A percentile compares a stretch with the other conserved stretches of the same genome.
Evolutionary conservation across 2,888 invertebrate genomes (phyloP).

Genomic region (Tetranychus truncatus): DNA sequence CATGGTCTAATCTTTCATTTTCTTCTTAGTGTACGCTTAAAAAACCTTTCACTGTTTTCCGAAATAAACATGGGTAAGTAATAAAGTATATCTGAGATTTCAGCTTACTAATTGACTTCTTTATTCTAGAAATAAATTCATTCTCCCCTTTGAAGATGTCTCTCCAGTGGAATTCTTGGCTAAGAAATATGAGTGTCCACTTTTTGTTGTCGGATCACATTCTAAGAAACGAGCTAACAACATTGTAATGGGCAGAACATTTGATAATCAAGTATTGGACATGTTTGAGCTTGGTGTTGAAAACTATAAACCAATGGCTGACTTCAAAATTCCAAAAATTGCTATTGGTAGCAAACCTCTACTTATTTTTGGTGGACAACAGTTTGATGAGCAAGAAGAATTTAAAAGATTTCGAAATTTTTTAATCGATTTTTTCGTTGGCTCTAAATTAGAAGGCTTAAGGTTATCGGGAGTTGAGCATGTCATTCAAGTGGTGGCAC

Average conservation of each 20-base stretch:
- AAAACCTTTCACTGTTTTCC: conserved; percentile 18
- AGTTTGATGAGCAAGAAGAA: conserved; percentile 61
- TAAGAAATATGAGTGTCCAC: conserved; percentile 61
- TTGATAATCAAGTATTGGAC: conserved; percentile 71
- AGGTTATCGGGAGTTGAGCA: conserved; percentile 84
- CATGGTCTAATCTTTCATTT: conserved; percentile 28
- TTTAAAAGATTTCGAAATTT: conserved; percentile 66
- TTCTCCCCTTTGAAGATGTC: conserved; percentile 78
- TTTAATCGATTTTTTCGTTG: conserved; percentile 72
- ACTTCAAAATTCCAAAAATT: conserved; percentile 53
- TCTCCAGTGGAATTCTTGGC: conserved; percentile 45
- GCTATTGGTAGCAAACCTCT: conserved; percentile 70
- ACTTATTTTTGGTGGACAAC: conserved; percentile 71
- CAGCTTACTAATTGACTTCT: neutral
- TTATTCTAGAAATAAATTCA: conserved; percentile 49
- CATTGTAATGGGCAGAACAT: conserved; percentile 64
- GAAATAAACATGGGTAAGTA: conserved; percentile 10
- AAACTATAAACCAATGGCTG: conserved; percentile 54
- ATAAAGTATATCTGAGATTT: neutral
- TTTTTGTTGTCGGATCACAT: conserved; percentile 77
- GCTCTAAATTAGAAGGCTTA: conserved; percentile 57
- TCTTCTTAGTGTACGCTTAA: conserved; percentile 15
- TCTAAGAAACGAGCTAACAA: conserved; percentile 89
- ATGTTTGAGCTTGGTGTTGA: conserved; percentile 89
- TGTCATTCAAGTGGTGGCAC: conserved; percentile 68